Base-by-base conservation (phyloP, 2,888 invertebrate species). In the Papilio gigon region DNA sequence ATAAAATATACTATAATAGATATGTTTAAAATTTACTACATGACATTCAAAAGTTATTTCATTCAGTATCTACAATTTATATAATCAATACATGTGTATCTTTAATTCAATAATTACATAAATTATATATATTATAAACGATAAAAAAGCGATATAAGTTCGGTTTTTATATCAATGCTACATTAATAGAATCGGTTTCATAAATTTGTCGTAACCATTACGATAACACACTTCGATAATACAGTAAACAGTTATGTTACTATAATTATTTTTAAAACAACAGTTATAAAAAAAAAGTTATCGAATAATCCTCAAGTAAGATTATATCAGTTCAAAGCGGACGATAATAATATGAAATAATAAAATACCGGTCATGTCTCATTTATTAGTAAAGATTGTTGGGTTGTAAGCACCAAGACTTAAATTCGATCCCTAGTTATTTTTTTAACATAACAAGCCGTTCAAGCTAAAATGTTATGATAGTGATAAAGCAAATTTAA, bases 261-360 rank as follows among this genome's bases (percentile, higher is more conserved):
- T 40, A 60, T 60, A 60, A 60, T 60, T n/a, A 37, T 59, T 22
- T 37, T 40, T 60, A 60, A 50, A 37, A 20, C n/a, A 59, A 37
- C 35, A 60, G 22, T 60, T 37, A 40, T 60, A 40, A 60, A 40
- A 42, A 25, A 25, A 60, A 60, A 56, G n/a, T 4, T 14, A 59
- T 22, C 12, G 12, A 25, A 50, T 50, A 25, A 50, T 25, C 25
- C 14, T 17, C 5, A 42, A 1, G 42, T 25, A 25, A 37, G 3
- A 22, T 50, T 9, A 25, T 25, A 25, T 50, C 22, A 50, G 12
- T 5, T 25, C 50, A 25, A 25, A 50, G 14, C 14, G 17, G n/a
- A 6, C 22, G 20, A 14, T 22, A 12, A 50, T 12, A 44, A 12
- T 9, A 20, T 0, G 6, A 20, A 27, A n/a, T n/a, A 14, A 4